Evolutionary conservation across 2,113 vertebrate genomes (phyloP).

Genomic region (Aythya baeri): DNA sequence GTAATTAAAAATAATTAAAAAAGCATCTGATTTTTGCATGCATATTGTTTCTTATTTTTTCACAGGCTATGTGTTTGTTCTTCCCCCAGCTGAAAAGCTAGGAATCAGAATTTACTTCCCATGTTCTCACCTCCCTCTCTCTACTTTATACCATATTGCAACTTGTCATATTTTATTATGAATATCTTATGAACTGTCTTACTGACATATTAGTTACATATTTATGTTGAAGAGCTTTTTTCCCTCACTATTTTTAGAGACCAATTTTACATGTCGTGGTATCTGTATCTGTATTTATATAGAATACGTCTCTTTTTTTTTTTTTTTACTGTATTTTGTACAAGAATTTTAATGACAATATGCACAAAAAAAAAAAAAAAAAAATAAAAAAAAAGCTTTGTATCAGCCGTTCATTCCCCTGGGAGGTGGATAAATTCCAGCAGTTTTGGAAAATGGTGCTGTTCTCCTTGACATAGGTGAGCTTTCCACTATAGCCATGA

Average conservation of each 20-base stretch:
- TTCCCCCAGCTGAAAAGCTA: conserved; percentile 3
- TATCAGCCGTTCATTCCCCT: not conserved
- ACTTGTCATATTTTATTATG: conserved; percentile 41
- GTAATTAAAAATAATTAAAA: conserved; percentile 58
- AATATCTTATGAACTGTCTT: conserved; percentile 24
- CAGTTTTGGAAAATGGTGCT: not conserved
- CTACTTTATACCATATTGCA: conserved; percentile 40
- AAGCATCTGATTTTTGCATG: conserved; percentile 48
- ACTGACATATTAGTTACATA: conserved; percentile 30
- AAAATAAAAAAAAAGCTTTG: not conserved
- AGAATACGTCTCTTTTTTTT: not conserved
- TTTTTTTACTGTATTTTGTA: conserved; percentile 20
- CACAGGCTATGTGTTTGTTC: conserved; percentile 27
- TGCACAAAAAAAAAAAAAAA: not conserved
- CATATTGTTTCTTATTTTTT: conserved; percentile 47
- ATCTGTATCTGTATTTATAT: conserved; percentile 35
- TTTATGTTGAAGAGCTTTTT: conserved; percentile 13
- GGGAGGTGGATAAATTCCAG: not conserved
- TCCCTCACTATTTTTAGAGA: conserved; percentile 37
- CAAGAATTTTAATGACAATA: conserved; percentile 1
- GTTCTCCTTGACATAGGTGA: not conserved
- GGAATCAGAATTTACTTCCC: conserved; percentile 37
- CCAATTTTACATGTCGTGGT: not conserved
- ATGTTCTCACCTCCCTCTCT: conserved; percentile 8
- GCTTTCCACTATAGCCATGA: not conserved